phyloP scores from a whole-genome alignment of 2,113 vertebrate genomes.

The Gulo gulo region DNA sequence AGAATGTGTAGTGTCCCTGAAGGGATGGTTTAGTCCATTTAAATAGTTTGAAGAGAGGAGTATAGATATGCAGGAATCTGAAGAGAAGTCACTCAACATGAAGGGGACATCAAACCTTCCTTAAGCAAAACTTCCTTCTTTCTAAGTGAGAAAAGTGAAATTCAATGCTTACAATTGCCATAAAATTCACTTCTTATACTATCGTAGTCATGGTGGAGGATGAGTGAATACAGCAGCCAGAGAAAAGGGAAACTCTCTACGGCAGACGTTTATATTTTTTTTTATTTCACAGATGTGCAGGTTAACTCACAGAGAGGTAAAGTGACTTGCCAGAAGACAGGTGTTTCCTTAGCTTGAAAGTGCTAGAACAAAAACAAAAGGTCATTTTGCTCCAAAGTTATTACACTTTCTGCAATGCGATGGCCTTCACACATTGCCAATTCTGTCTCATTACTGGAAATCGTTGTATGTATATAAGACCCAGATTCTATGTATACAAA shows the following conservation, averaged over 20 bases:
- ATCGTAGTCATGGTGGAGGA: accelerated
- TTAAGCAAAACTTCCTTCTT: not conserved
- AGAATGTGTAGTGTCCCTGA: not conserved
- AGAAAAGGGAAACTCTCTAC: accelerated
- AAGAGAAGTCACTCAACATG: not conserved
- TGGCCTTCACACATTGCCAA: not conserved
- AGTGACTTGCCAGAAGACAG: not conserved
- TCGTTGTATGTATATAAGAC: accelerated
- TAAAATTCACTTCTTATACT: not conserved
- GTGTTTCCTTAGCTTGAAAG: not conserved
- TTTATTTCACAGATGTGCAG: not conserved
- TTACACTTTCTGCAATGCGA: not conserved
- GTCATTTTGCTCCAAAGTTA: not conserved
- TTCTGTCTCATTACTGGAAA: not conserved
- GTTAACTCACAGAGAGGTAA: not conserved
- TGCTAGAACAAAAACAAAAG: not conserved
- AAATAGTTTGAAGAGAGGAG: not conserved
- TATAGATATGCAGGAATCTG: not conserved
- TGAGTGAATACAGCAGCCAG: not conserved
- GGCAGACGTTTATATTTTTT: not conserved
- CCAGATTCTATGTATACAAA: not conserved
- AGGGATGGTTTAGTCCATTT: not conserved
- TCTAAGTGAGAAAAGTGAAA: not conserved
- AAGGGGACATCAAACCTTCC: not conserved
- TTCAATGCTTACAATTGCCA: accelerated